Base-by-base conservation (phyloP, 2,113 vertebrate species). In the Ciconia stormi region DNA sequence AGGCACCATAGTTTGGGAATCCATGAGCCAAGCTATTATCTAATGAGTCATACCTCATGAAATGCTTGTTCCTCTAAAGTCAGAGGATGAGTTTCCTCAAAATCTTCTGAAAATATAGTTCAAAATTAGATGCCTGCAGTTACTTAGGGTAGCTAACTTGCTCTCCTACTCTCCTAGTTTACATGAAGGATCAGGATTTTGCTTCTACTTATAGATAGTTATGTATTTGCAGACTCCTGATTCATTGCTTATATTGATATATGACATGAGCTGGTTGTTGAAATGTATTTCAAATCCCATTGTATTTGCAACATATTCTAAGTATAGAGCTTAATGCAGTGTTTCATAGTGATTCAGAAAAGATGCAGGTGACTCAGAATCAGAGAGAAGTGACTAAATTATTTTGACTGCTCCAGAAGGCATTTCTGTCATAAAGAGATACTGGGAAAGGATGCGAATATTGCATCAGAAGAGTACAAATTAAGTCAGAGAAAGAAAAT, bases 351-450 rank as follows among this genome's bases (percentile, higher is more conserved):
- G 80, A 82, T 94, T 94, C 80, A 95, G 69, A 95, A 52, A 13
- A 91, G 56, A 87, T 18, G 13, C 5, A 11, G 53, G 58, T 96
- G 89, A 93, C 82, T 96, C 95, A 92, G 63, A 82, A 55, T 73
- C 55, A 78, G 26, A 36, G 44, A 84, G 52, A 91, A 82, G 36
- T 79, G 74, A 52, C 47, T 91, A 55, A 49, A 52, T 38, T 83
- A 72, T 87, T 97, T 87, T 62, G 27, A 56, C 87, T 95, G 40
- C 30, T 93, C 85, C 87, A 72, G 52, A 91, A 95, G 89, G 30
- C 72, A n/a, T 89, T 82, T 95, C 83, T 91, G 36, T 78, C 59
- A 23, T 27, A 78, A 80, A 80, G 49, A 89, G 77, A 85, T 89
- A 67, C 32, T 38, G 46, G 38, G 38, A 55, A 83, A 53, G 49